Evolutionary conservation across 2,888 invertebrate genomes (phyloP), one percentile per base, ranked within the genome.

Genomic region (Eueremaeus valkanovi): DNA sequence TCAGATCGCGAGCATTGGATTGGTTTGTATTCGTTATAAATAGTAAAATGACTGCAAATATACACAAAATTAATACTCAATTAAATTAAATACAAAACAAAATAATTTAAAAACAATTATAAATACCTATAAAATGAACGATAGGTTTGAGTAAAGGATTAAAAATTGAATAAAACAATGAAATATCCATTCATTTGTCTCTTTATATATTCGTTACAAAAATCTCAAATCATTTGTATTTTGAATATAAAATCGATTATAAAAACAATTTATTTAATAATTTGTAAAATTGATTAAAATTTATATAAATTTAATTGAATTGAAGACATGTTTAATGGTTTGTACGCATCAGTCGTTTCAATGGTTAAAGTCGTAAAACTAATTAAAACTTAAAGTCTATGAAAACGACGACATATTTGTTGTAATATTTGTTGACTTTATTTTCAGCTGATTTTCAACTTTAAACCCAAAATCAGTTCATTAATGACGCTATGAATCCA

Each of bases 101-200:
- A 21, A 21, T 18, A 21, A 3, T 9, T 21, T 31, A 3, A n/a
- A 29, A 55, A 55, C 8, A 55, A 16, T 21, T 1, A 24, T 31
- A 6, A 61, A 31, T 18, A 61, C 61, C 61, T 31, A 27, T 31
- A 61, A 31, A 61, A 61, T 33, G 6, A 24, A 18, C 5, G 33
- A 31, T 24, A 18, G 61, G 16, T 16, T 61, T 61, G 18, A 29
- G 31, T 24, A 61, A 61, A 11, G 27, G 21, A 55, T 21, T 55
- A n/a, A 27, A 27, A 21, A 55, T 55, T 27, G 55, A 61, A 1
- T 31, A 9, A 33, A 61, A 6, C 31, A 61, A 9, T 61, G 18
- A 61, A 31, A 11, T 61, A 8, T 61, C 61, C 61, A 61, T 61
- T 61, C 61, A 61, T 61, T 61, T 61, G 61, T 21, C 55, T 21